Evolutionary conservation across 2,113 vertebrate species (phyloP), one percentile per base, ranked within the genome.

Genomic region (Cyprinodon variegatus): DNA sequence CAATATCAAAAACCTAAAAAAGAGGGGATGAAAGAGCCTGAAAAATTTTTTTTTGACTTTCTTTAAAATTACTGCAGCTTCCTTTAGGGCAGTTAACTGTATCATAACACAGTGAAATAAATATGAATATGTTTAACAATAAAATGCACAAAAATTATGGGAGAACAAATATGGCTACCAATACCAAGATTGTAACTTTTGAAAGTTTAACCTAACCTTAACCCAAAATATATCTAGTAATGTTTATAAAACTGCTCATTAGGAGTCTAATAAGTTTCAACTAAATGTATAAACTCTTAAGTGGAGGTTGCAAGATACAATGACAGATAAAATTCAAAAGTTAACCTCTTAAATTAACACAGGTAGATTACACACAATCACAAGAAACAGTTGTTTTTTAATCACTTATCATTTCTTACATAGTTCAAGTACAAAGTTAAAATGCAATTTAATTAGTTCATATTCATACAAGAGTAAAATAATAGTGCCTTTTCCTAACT

Each of bases 381-480:
- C 97, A 96, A 95, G 96, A 98, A 97, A 94, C 96, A 96, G 93
- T 93, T 84, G 75, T 91, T 93, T 86, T 94, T 94, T 93, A 91
- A 96, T 95, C 95, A 89, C 91, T 94, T 81, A 93, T 94, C 91
- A 90, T 93, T 92, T 96, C 96, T 93, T 94, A 94, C 93, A 94
- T 93, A 86, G 90, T 93, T 99, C 96, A 98, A 98, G 97, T 99
- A 99, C 97, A 99, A 99, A 99, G 97, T 98, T 98, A 98, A 98
- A 98, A 99, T 98, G 97, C 95, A 95, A 97, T 95, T 95, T 95
- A 93, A 95, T 95, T 92, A 93, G 90, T 93, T 92, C 88, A 95
- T 96, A 96, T 98, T 96, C 96, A 96, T 98, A 98, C 96, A 97
- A 98, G 97, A 98, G 96, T 97, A 98, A 98, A 98, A 98, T 97